These are phyloP conservation scores for Akabosia matsudoensis DNA, from an alignment of 1,140 invertebrate genomes.

Conservation along the genomic window DNA sequence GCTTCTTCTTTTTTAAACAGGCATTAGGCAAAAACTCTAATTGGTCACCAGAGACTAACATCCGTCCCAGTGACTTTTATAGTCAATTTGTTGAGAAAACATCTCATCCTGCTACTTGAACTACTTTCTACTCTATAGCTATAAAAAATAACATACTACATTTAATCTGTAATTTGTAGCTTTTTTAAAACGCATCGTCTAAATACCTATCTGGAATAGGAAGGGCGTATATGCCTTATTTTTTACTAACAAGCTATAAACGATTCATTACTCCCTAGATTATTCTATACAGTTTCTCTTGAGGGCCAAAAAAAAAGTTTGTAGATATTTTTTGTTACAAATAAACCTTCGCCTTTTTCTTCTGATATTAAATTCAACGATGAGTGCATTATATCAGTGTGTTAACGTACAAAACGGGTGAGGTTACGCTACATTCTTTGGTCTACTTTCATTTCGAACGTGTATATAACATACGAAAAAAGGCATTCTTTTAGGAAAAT, in stretches of 20 bases:
- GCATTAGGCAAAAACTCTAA: neutral
- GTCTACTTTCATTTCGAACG: no score
- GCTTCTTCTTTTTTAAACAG: neutral
- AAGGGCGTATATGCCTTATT: neutral
- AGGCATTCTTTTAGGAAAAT: no score
- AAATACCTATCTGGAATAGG: neutral
- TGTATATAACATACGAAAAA: no score
- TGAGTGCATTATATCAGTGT: no score
- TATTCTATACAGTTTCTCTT: neutral
- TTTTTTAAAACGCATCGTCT: neutral
- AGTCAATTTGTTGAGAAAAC: no score
- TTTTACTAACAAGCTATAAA: conserved; percentile 18
- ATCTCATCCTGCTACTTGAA: no score
- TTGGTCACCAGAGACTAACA: neutral
- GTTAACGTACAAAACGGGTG: no score
- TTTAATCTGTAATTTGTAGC: conserved; percentile 12
- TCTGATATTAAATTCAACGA: neutral
- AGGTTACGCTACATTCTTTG: conserved; percentile 12
- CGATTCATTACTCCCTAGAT: conserved; percentile 16
- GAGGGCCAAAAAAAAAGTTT: neutral
- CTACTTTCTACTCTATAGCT: no score
- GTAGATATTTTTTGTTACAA: no score
- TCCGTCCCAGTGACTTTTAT: no score
- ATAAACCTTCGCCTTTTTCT: no score
- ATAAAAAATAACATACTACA: no score